These are phyloP conservation scores for Anthopleura xanthogrammica DNA, from an alignment of 92 coral and sea anemone species.

Conservation along the genomic window DNA sequence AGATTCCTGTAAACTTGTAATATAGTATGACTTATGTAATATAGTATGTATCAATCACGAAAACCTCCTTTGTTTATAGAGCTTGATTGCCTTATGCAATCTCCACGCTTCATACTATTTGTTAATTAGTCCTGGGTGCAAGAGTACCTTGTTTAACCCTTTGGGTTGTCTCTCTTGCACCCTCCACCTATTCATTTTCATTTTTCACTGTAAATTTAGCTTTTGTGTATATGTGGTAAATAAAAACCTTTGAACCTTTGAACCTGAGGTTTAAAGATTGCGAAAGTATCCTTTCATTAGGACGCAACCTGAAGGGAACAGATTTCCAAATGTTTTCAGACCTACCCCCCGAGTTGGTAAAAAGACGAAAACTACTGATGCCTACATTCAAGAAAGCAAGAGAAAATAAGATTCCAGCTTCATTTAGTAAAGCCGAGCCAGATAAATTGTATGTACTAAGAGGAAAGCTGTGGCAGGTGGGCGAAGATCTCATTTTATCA, in stretches of 20 bases:
- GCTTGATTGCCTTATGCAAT: too few relatives aligned
- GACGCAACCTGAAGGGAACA: constrained; percentile 6
- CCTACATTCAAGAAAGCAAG: neutral
- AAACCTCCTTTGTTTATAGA: too few relatives aligned
- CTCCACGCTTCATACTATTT: too few relatives aligned
- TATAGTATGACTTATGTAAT: too few relatives aligned
- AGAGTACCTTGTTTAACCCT: too few relatives aligned
- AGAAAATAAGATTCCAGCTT: neutral
- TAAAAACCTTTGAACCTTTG: too few relatives aligned
- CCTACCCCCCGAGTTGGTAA: constrained; percentile 2
- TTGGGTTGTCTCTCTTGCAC: too few relatives aligned
- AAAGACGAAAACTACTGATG: constrained; percentile 9
- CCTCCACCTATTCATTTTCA: too few relatives aligned
- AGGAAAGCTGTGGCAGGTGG: neutral
- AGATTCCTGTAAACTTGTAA: neutral
- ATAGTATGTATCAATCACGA: too few relatives aligned
- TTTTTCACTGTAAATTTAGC: too few relatives aligned
- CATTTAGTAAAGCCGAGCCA: constrained; percentile 19
- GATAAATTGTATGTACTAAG: constrained; percentile 8
- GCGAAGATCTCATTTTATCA: neutral
- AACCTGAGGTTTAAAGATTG: neutral
- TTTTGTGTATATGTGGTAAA: too few relatives aligned
- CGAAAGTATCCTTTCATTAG: neutral
- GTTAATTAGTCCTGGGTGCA: too few relatives aligned
- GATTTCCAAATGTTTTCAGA: constrained; percentile 11